phyloP scores from a whole-genome alignment of 2,113 vertebrate genomes.

The Ceratotherium simum region DNA sequence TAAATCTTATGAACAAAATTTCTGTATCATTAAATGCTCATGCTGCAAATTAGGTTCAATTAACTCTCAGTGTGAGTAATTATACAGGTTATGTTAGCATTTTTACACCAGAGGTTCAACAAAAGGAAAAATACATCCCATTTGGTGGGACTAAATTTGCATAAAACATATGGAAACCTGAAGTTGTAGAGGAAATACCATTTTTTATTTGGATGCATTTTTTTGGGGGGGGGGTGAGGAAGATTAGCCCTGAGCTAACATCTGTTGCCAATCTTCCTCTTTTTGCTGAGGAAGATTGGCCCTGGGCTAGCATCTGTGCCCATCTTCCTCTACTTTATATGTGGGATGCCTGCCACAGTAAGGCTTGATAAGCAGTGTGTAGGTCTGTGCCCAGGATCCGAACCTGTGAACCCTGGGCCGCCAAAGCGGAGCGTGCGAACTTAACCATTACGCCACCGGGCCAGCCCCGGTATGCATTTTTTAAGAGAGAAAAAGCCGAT shows the following conservation, averaged over 20 bases:
- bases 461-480: background rate
- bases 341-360: too few species aligned
- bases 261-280: too few species aligned
- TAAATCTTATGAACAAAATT: slow-evolving; percentile 8
- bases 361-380: too few species aligned
- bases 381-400: too few species aligned
- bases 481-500: background rate
- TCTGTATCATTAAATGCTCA: background rate
- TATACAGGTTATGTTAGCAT: background rate
- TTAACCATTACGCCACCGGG: too few species aligned
- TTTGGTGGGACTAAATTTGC: background rate
- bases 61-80: background rate
- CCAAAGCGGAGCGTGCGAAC: too few species aligned
- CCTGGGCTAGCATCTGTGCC: too few species aligned
- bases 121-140: background rate
- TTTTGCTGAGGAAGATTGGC: too few species aligned
- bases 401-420: too few species aligned
- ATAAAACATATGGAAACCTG: background rate
- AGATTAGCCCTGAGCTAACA: too few species aligned
- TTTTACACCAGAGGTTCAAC: background rate
- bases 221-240: background rate
- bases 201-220: background rate
- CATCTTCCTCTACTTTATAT: too few species aligned
- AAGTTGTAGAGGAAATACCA: background rate
- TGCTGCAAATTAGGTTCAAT: background rate